These are phyloP conservation scores for Sakesphorus luctuosus DNA, from an alignment of 2,113 vertebrate genomes.

Conservation along the genomic window DNA sequence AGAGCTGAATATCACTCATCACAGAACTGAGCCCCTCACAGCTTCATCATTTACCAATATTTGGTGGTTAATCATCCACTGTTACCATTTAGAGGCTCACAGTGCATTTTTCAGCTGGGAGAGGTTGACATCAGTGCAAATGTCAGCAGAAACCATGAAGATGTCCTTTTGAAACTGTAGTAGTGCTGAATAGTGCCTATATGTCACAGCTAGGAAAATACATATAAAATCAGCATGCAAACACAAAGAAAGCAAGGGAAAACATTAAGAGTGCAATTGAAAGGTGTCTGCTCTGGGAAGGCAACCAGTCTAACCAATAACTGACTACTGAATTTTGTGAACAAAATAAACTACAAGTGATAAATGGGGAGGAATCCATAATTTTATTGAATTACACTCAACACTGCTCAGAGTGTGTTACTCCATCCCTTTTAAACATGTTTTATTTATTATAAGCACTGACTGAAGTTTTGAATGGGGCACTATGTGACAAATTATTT, in stretches of 20 bases:
- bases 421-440: neutral
- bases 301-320: neutral
- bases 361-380: neutral
- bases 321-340: neutral
- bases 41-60: no score
- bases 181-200: neutral
- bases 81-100: neutral
- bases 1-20: no score
- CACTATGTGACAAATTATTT: neutral
- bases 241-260: neutral
- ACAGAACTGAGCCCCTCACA: no score
- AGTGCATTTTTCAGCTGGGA: neutral
- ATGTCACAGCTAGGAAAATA: neutral
- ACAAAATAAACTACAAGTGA: constrained; percentile 18
- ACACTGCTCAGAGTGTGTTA: neutral
- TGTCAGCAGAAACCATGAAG: neutral
- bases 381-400: constrained; percentile 4
- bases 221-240: neutral
- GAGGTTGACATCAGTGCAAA: neutral
- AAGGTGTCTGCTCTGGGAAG: neutral
- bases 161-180: neutral
- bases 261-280: neutral
- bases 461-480: neutral
- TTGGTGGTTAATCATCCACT: no score
- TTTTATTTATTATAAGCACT: neutral